Conservation (phyloP, 2,888 invertebrate genomes). For the Eupithecia dodoneata region DNA sequence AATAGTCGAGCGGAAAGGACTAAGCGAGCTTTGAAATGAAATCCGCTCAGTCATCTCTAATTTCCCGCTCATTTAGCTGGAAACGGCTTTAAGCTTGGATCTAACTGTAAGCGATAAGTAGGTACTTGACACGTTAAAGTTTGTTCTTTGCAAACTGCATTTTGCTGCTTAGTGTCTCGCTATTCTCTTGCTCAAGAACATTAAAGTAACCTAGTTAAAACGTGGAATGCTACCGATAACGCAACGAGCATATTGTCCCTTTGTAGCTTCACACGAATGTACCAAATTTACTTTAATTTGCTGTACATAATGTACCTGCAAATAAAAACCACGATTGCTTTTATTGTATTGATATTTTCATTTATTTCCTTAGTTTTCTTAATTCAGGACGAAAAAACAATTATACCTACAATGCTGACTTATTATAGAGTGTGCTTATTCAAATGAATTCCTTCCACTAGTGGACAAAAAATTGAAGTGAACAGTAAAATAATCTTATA, state of each 20-base stretch:
- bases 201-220: not conserved
- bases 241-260: not conserved
- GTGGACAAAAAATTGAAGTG: too few species aligned
- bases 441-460: too few species aligned
- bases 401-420: too few species aligned
- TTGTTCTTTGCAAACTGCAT: not conserved
- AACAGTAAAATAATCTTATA: too few species aligned
- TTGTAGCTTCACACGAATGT: not conserved
- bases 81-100: not conserved
- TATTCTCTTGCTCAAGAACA: not conserved
- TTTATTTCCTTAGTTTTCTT: too few species aligned
- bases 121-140: constrained; percentile 2
- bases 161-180: not conserved
- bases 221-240: not conserved
- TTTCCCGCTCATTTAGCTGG: too few species aligned
- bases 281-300: not conserved
- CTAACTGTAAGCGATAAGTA: not conserved
- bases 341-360: too few species aligned
- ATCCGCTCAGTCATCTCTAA: too few species aligned
- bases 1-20: too few species aligned
- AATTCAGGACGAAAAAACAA: too few species aligned
- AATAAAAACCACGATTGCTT: not conserved
- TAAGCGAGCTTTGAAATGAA: too few species aligned
- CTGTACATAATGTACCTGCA: not conserved
- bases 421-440: too few species aligned